Evolutionary conservation across 2,797 vertebrate genomes (phyloP), one percentile per base, ranked within the genome.

Genomic region (Propithecus deckenii): DNA sequence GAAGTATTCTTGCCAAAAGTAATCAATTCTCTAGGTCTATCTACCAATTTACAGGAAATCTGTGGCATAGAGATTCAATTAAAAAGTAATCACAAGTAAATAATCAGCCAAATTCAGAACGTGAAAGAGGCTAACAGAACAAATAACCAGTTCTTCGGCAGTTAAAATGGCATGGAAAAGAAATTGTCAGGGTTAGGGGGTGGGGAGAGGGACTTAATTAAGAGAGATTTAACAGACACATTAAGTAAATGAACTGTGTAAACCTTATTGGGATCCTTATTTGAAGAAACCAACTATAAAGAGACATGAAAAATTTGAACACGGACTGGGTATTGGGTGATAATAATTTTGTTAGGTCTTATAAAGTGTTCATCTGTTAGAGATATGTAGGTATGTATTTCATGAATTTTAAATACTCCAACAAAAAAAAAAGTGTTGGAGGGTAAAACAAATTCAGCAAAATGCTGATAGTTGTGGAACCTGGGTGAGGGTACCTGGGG

Each of bases 221-320:
- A 78, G 65, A 59, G 78, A 76, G n/a, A 94, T 30, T 75, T 84
- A 48, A 55, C 46, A 87, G 22, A 72, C 18, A 87, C n/a, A n/a
- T 18, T 69, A 89, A 87, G 35, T n/a, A 94, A 71, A 81, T 43
- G 17, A 14, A 89, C 57, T 32, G 12, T 75, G 23, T 38, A 14
- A 78, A 63, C 22, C 14, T 69, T 59, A 85, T 35, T 72, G 41
- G 52, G 52, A 48, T 69, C 48, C n/a, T 91, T 91, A 91, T 69
- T 80, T 92, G 72, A 92, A 89, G 18, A 74, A 83, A 76, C 50
- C 57, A 90, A 91, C 7, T n/a, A 8, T 52, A 86, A 80, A 79
- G 38, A 87, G 61, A 95, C 48, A 30, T 84, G 35, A 10, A 88
- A 87, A 91, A 79, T 67, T 30, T 85, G 67, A 93, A 95, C 76